These are phyloP conservation scores for Drosophila sulfurigaster DNA, from an alignment of 1,140 invertebrate genomes.

Conservation along the genomic window DNA sequence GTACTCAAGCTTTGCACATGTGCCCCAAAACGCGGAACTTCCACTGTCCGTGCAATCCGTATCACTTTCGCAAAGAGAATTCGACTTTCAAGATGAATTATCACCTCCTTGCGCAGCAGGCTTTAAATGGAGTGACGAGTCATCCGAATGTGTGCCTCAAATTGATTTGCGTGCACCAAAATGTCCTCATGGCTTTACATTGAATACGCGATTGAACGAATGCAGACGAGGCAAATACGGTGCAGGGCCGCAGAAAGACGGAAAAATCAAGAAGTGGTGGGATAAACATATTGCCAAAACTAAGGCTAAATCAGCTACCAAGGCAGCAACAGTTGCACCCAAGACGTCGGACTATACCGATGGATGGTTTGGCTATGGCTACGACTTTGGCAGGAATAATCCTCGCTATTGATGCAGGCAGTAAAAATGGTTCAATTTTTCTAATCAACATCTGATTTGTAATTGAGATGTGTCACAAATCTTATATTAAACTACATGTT, in stretches of 20 bases:
- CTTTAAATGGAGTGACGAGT: not conserved
- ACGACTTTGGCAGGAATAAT: constrained; percentile 9
- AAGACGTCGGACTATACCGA: constrained; percentile 14
- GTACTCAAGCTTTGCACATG: too few species aligned
- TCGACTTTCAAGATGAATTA: not conserved
- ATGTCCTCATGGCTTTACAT: not conserved
- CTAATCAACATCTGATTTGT: too few species aligned
- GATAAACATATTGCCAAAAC: not conserved
- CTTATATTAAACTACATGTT: too few species aligned
- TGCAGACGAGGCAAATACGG: constrained; percentile 10
- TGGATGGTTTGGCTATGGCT: constrained; percentile 30
- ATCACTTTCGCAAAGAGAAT: too few species aligned
- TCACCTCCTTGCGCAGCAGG: not conserved
- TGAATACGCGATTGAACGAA: constrained; percentile 6
- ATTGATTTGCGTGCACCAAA: not conserved
- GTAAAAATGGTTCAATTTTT: not conserved
- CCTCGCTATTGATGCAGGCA: not conserved
- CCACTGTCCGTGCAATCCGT: too few species aligned
- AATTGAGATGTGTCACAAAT: too few species aligned
- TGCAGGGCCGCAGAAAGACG: not conserved
- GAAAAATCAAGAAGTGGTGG: constrained; percentile 12
- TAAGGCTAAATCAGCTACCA: too few species aligned
- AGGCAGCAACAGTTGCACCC: not conserved
- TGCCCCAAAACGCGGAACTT: too few species aligned
- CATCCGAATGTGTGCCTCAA: not conserved